Percentiles rank a stretch among this genome's conserved stretches.
Evolutionary conservation across 2,113 vertebrate species (phyloP).

Genomic region (Rissa tridactyla): DNA sequence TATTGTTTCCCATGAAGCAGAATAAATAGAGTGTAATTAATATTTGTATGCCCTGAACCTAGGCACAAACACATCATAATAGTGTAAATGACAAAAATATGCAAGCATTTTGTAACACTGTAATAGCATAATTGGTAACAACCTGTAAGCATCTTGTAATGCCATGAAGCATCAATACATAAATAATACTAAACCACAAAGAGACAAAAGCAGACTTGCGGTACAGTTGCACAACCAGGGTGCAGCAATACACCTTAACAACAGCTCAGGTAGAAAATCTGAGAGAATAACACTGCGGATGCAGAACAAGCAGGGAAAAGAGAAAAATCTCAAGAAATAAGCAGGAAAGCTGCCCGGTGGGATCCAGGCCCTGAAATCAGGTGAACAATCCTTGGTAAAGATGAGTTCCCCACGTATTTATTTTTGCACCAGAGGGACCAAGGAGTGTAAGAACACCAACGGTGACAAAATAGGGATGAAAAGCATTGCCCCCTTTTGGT

Average conservation of each 20-base stretch:
- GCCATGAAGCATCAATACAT: neutral
- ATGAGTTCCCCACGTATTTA: neutral
- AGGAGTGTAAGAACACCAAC: neutral
- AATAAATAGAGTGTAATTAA: neutral
- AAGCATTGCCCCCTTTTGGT: neutral
- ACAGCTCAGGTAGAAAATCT: neutral
- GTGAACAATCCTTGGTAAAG: neutral
- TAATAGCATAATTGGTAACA: neutral
- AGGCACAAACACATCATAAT: neutral
- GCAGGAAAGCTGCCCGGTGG: neutral
- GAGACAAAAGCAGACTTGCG: neutral
- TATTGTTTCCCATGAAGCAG: neutral
- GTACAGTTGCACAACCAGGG: neutral
- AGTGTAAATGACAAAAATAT: neutral
- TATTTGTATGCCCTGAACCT: neutral
- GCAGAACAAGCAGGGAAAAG: neutral
- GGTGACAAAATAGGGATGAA: neutral
- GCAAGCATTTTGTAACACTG: neutral
- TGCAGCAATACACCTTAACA: neutral
- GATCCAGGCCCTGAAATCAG: neutral
- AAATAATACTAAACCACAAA: neutral
- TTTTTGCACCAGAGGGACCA: neutral
- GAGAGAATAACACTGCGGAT: accelerated
- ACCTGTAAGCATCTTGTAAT: neutral
- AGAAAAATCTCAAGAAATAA: neutral